Percentiles rank a stretch among this genome's conserved stretches.
These are phyloP conservation scores for Radopholus similis DNA, from an alignment of 1,140 invertebrate genomes.

Conservation along the genomic window DNA sequence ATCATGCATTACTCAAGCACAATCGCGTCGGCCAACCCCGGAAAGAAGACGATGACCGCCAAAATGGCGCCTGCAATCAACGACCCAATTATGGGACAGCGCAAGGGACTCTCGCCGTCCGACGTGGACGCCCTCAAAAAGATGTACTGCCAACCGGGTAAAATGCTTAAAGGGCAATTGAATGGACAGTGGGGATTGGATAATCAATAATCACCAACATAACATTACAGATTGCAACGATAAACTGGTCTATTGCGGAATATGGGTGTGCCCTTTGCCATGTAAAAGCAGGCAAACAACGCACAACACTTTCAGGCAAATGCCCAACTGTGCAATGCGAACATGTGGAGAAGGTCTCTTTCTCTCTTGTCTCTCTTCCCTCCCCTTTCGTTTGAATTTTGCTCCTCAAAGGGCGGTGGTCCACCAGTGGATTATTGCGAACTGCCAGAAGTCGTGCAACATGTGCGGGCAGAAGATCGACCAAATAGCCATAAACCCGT, in stretches of 20 bases:
- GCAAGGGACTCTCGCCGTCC: conserved; percentile 27
- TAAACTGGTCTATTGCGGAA: conserved; percentile 51
- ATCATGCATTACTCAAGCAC: conserved; percentile 49
- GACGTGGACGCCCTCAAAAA: conserved; percentile 50
- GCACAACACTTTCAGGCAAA: too few relatives aligned
- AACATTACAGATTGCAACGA: conserved; percentile 43
- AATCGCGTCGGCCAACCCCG: conserved; percentile 23
- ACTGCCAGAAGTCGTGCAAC: conserved; percentile 20
- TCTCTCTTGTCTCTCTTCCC: too few relatives aligned
- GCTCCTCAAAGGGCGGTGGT: not conserved
- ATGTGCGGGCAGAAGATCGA: conserved; percentile 2
- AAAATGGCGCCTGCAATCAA: conserved; percentile 42
- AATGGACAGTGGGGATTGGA: too few relatives aligned
- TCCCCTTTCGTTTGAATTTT: not conserved
- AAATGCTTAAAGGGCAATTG: not conserved
- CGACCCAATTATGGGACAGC: conserved; percentile 45
- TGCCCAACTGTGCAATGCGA: too few relatives aligned
- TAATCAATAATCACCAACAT: not conserved
- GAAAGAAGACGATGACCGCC: conserved; percentile 48
- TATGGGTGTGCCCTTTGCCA: conserved; percentile 30
- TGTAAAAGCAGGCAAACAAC: too few relatives aligned
- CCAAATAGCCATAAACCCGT: too few relatives aligned
- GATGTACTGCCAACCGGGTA: conserved; percentile 50
- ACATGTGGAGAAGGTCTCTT: too few relatives aligned
- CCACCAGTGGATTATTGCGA: conserved; percentile 2